These are phyloP conservation scores for Prunella strophiata DNA, from an alignment of 2,797 vertebrate species.

Conservation along the genomic window DNA sequence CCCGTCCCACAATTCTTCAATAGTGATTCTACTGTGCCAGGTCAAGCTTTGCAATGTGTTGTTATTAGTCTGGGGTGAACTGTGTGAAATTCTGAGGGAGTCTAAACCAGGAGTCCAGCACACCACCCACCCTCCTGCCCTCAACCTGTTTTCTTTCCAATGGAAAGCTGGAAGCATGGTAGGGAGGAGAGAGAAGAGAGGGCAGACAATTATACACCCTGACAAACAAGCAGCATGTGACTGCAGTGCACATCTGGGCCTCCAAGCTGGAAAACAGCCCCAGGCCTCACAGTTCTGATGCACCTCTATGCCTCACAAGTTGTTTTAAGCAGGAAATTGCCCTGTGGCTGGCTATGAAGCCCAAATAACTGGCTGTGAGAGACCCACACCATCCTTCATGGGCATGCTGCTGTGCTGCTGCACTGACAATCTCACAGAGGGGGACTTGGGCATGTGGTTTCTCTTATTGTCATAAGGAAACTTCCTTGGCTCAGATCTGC, in stretches of 20 bases:
- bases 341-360: background rate
- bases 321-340: background rate
- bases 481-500: background rate
- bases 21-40: background rate
- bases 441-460: background rate
- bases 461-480: background rate
- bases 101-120: background rate
- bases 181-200: background rate
- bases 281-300: background rate
- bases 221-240: slow-evolving; percentile 6
- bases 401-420: background rate
- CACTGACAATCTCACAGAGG: background rate
- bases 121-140: background rate
- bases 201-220: background rate
- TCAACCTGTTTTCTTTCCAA: background rate
- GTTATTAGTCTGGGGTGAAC: background rate
- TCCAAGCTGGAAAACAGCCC: background rate
- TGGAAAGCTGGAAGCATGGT: background rate
- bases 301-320: background rate
- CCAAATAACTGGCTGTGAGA: background rate
- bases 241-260: background rate
- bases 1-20: background rate
- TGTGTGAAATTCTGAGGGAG: background rate
- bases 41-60: background rate
- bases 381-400: background rate